Percentiles rank a stretch among this genome's conserved stretches.
Conservation (phyloP, 37 sponge, comb jelly and placozoan genomes). For the Diacarnus erythraeanus region DNA sequence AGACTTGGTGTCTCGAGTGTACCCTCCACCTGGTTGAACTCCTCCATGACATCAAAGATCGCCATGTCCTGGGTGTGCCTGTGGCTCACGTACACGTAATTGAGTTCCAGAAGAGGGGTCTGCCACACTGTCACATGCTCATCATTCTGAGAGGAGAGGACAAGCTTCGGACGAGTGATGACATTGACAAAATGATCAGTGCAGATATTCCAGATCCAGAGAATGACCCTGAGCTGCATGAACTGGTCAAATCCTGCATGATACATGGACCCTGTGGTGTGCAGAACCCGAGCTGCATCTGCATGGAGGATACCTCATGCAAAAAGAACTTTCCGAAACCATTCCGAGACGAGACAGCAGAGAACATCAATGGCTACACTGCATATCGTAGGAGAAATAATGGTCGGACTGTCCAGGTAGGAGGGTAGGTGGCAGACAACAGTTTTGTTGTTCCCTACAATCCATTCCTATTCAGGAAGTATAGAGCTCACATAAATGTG, state of each 20-base stretch:
- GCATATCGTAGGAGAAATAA: not conserved
- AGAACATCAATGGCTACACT: not conserved
- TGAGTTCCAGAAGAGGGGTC: slow-evolving; percentile 8
- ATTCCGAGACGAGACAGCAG: not conserved
- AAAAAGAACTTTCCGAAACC: slow-evolving; percentile 4
- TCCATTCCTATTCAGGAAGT: not conserved
- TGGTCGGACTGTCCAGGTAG: not conserved
- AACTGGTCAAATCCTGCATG: not conserved
- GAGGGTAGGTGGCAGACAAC: not conserved
- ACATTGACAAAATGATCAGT: slow-evolving; percentile 12
- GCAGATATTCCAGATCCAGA: not conserved
- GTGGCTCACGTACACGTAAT: not conserved
- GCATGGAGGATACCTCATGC: slow-evolving; percentile 2
- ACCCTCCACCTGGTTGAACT: not conserved
- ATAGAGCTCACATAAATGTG: slow-evolving; percentile 1
- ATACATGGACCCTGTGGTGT: not conserved
- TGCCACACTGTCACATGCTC: slow-evolving; percentile 11
- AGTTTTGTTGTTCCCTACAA: slow-evolving; percentile 7
- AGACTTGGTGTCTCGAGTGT: slow-evolving; percentile 1
- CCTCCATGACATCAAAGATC: not conserved
- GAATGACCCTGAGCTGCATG: not conserved
- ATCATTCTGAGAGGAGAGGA: slow-evolving; percentile 5
- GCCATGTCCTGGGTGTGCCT: not conserved
- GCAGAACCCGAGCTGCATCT: not conserved
- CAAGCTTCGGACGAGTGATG: not conserved